These are phyloP conservation scores for Aphelenchoides besseyi DNA, from an alignment of 1,140 invertebrate genomes.

Conservation along the genomic window DNA sequence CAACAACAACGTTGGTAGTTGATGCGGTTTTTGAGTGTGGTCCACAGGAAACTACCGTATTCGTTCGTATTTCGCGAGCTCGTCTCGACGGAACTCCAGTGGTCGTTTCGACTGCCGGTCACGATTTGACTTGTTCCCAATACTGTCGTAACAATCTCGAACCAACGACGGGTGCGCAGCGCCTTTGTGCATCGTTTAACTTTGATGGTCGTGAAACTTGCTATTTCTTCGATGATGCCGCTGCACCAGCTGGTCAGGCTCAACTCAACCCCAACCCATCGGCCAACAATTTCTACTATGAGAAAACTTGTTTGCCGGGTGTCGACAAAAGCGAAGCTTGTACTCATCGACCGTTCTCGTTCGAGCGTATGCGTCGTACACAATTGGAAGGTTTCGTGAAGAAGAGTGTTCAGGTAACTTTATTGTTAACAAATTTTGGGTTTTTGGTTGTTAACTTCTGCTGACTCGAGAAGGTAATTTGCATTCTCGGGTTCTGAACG, in stretches of 20 bases:
- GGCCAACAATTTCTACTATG: slow-evolving; percentile 63
- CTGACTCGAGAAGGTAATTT: neutral
- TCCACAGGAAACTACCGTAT: slow-evolving; percentile 57
- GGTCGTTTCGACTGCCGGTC: slow-evolving; percentile 60
- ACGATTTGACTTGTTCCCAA: slow-evolving; percentile 61
- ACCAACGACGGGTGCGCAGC: slow-evolving; percentile 60
- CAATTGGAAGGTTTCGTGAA: slow-evolving; percentile 59
- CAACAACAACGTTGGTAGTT: neutral
- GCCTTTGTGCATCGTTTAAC: slow-evolving; percentile 62
- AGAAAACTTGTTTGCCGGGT: slow-evolving; percentile 61
- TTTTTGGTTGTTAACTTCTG: neutral
- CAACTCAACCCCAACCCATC: slow-evolving; percentile 60
- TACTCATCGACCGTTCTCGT: slow-evolving; percentile 62
- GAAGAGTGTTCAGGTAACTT: slow-evolving; percentile 55
- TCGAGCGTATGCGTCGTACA: slow-evolving; percentile 61
- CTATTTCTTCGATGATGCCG: slow-evolving; percentile 63
- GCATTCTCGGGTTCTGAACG: neutral
- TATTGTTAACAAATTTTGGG: neutral
- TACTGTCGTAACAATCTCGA: slow-evolving; percentile 62
- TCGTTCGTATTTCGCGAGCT: slow-evolving; percentile 60
- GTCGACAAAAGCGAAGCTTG: slow-evolving; percentile 61
- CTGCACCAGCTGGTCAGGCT: slow-evolving; percentile 46
- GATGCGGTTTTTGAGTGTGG: slow-evolving; percentile 57
- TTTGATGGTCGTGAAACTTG: slow-evolving; percentile 62
- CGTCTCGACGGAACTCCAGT: slow-evolving; percentile 59